Evolutionary conservation across 1,140 invertebrate species (phyloP), one percentile per base, ranked within the genome.

Genomic region (Heliconius himera): DNA sequence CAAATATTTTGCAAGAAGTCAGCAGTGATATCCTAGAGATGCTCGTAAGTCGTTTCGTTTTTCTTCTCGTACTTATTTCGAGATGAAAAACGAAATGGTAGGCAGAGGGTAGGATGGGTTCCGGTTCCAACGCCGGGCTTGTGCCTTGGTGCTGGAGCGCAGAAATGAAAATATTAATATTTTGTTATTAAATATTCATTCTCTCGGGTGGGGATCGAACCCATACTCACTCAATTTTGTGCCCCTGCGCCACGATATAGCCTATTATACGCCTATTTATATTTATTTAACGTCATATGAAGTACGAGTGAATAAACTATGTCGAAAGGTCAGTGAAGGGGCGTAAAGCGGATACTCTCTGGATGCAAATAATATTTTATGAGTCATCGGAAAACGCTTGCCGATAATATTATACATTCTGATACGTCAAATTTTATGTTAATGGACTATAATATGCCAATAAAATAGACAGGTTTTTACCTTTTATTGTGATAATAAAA

Each of bases 311-410:
- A 51, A 51, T 76, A 76, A 70, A 70, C 26, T 76, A 60, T 70
- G 54, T 22, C 54, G 56, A 76, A 60, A 76, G 56, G 49, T 51
- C 49, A 51, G 54, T 26, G 38, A 46, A 70, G 54, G 54, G 8
- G 16, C 74, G 74, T 54, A 36, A 36, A 70, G 70, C 70, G 70
- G 70, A 70, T 70, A 36, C 70, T 70, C 22, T 76, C 54, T 54
- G 74, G 56, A 76, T 76, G 74, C 74, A 76, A 76, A 76, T 76
- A 76, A 70, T 76, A 76, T 76, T 76, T 76, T 76, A 76, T 76
- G 74, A 76, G 74, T 38, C 56, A 76, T 76, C 74, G 74, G 74
- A 76, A 76, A 76, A 38, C 60, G n/a, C 60, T 76, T 5, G 33
- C 74, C 54, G 51, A 49, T 60, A 22, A 54, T 38, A 38, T 76